phyloP scores from a whole-genome alignment of 2,113 vertebrate genomes.

The Mobula birostris region DNA sequence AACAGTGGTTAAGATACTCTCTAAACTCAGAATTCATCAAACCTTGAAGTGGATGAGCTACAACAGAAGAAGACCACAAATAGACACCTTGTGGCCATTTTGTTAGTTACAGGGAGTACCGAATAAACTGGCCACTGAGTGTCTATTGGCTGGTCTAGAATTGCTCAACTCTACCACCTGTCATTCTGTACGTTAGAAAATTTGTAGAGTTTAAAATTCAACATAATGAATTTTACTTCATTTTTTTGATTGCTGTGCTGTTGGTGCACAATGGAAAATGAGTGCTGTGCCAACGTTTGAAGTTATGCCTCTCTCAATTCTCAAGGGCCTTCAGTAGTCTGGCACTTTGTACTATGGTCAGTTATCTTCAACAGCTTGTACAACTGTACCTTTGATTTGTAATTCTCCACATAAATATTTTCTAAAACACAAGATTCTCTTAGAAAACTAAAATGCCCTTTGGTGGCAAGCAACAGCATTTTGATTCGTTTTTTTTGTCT shows the following conservation, averaged over 20 bases:
- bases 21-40: no score
- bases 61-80: no score
- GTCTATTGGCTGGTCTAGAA: background rate
- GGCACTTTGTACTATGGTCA: background rate
- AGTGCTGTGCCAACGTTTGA: background rate
- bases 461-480: background rate
- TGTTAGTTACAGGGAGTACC: no score
- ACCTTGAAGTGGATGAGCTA: no score
- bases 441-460: background rate
- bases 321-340: background rate
- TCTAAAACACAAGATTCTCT: background rate
- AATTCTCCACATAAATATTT: background rate
- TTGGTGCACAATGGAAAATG: background rate
- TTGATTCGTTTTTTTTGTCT: background rate
- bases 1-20: no score
- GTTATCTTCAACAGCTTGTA: background rate
- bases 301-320: background rate
- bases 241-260: background rate
- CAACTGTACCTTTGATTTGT: slow-evolving; percentile 13
- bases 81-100: no score
- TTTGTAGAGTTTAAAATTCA: no score
- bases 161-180: background rate
- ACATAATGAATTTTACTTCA: background rate
- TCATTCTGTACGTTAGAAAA: background rate
- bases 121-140: no score